These are phyloP conservation scores for Chiroxiphia lanceolata DNA, from an alignment of 2,797 vertebrate species.

Conservation along the genomic window DNA sequence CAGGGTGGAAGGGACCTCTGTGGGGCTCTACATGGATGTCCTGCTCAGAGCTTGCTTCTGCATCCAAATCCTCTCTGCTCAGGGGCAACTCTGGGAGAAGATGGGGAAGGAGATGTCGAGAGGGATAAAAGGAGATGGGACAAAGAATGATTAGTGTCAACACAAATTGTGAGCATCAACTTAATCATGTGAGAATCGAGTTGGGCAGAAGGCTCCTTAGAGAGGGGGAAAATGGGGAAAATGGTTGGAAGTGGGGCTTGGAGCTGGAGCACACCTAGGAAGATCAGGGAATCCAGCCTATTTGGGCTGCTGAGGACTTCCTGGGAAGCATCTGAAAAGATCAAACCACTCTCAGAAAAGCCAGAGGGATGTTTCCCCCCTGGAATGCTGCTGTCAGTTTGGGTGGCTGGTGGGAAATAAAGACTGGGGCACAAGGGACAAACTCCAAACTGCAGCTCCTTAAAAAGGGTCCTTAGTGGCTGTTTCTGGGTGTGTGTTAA, in stretches of 20 bases:
- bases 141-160: not conserved
- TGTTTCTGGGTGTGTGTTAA: not conserved
- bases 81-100: rapidly evolving
- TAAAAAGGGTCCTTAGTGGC: not conserved
- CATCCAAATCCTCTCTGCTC: not conserved
- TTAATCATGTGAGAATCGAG: rapidly evolving
- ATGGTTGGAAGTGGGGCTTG: not conserved
- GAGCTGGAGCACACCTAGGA: not conserved
- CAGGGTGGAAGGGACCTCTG: not conserved
- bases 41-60: not conserved
- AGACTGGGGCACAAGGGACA: not conserved
- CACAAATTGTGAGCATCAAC: not conserved
- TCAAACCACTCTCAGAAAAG: not conserved
- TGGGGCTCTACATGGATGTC: rapidly evolving
- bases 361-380: rapidly evolving
- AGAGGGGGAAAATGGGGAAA: not conserved
- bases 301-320: not conserved
- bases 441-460: not conserved
- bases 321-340: not conserved
- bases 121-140: not conserved
- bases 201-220: not conserved
- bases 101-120: not conserved
- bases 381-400: not conserved
- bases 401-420: not conserved
- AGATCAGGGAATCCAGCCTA: not conserved